Evolutionary conservation across 2,113 vertebrate species (phyloP), one percentile per base, ranked within the genome.

Genomic region (Parus major): DNA sequence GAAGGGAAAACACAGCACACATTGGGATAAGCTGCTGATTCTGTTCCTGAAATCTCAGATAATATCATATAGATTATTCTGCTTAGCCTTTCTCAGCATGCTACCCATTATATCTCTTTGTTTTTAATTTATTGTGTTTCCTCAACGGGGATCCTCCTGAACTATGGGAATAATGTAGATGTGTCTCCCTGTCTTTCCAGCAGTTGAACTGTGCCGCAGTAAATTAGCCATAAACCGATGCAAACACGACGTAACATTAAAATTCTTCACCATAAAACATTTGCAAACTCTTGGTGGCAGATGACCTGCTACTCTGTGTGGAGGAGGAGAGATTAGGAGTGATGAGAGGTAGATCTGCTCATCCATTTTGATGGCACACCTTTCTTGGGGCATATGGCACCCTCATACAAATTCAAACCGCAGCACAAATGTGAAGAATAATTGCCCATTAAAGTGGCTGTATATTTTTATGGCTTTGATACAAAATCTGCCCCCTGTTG

Each of bases 391-490:
- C 98, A 98, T 97, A 97, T 98, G 98, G 97, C 92, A 50, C 57
- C 73, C 96, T 96, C 95, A 93, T 96, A 92, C 91, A 97, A 97
- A 98, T 98, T 93, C 97, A 96, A 97, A 96, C 93, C 91, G 46
- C 91, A 90, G 92, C 98, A 96, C 96, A 97, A 97, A 98, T 95
- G 97, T 96, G 96, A 97, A 97, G 98, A 98, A 98, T 98, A 98
- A 98, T 98, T 98, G 98, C 96, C 97, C 97, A 97, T 98, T 98
- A 98, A 98, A 98, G 95, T 93, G 92, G 96, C 97, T 98, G 97
- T 98, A 97, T 98, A 97, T 97, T 98, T 98, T 98, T 98, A 98
- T 96, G 97, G 92, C 97, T 97, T 97, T 96, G 97, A 97, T 97
- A 96, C 97, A 96, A 96, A 98, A 97, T 97, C 97, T 96, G 93